Evolutionary conservation across 1,140 invertebrate species (phyloP).

Genomic region (Lucilia sericata): DNA sequence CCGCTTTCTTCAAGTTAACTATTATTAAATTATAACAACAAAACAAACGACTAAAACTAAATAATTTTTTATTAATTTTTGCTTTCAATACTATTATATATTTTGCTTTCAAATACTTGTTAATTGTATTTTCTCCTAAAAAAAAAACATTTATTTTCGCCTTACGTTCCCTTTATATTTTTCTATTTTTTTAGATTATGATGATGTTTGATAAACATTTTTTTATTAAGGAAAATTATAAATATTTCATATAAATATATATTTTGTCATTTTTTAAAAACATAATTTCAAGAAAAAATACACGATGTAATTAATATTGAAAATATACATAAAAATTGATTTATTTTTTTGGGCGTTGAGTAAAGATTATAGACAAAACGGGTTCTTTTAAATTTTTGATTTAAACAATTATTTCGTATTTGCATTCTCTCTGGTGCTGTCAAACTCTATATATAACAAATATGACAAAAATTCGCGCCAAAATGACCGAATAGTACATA

Average conservation of each 20-base stretch:
- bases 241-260: constrained; percentile 37
- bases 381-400: no score
- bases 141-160: constrained; percentile 32
- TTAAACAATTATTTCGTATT: no score
- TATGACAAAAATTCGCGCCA: no score
- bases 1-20: constrained; percentile 41
- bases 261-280: constrained; percentile 36
- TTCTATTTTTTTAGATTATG: constrained; percentile 38
- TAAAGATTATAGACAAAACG: no score
- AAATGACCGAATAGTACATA: no score
- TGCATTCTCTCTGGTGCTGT: no score
- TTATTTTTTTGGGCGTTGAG: not conserved
- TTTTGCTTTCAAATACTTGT: constrained; percentile 38
- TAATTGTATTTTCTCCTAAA: constrained; percentile 40
- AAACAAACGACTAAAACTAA: constrained; percentile 33
- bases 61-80: not conserved
- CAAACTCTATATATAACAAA: no score
- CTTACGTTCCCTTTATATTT: constrained; percentile 35
- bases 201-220: constrained; percentile 43
- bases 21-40: constrained; percentile 38
- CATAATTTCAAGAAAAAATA: constrained; percentile 38
- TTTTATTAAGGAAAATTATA: constrained; percentile 43
- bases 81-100: constrained; percentile 29
- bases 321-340: not conserved
- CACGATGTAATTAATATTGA: constrained; percentile 43